A percentile compares a stretch with the other conserved stretches of the same genome.
These are phyloP conservation scores for Gadus macrocephalus DNA, from an alignment of 2,113 vertebrate genomes.

Conservation along the genomic window DNA sequence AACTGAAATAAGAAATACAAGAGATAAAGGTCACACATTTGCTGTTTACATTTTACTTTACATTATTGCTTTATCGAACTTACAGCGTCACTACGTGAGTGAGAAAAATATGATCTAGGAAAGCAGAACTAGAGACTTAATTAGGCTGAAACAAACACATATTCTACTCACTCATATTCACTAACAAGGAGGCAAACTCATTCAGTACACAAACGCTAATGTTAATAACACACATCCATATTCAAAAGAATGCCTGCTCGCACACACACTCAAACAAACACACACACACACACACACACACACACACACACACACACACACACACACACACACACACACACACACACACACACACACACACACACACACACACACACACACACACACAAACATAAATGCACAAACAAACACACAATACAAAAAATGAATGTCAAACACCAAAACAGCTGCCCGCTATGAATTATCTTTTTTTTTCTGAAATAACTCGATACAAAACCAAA, in stretches of 20 bases:
- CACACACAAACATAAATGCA: background rate
- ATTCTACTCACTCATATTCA: constrained; percentile 42
- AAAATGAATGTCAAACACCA: constrained; percentile 16
- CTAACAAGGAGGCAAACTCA: background rate
- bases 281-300: background rate
- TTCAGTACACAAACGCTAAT: background rate
- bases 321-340: constrained; percentile 17
- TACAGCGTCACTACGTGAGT: constrained; percentile 25
- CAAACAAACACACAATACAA: constrained; percentile 23
- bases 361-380: constrained; percentile 6
- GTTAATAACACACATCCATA: background rate
- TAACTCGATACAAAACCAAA: constrained; percentile 40
- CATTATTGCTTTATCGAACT: constrained; percentile 67
- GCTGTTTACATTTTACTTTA: constrained; percentile 50
- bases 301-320: background rate
- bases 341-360: constrained; percentile 16
- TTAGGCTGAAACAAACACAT: constrained; percentile 64
- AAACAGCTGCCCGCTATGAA: constrained; percentile 60
- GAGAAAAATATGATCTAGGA: constrained; percentile 51
- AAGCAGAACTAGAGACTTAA: constrained; percentile 40
- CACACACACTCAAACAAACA: constrained; percentile 5
- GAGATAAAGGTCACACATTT: constrained; percentile 3
- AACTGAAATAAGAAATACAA: too few relatives aligned
- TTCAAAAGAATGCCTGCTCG: background rate
- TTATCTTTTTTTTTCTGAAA: constrained; percentile 34